Base-by-base conservation (phyloP, 2,797 vertebrate species). In the Mus spretus region DNA sequence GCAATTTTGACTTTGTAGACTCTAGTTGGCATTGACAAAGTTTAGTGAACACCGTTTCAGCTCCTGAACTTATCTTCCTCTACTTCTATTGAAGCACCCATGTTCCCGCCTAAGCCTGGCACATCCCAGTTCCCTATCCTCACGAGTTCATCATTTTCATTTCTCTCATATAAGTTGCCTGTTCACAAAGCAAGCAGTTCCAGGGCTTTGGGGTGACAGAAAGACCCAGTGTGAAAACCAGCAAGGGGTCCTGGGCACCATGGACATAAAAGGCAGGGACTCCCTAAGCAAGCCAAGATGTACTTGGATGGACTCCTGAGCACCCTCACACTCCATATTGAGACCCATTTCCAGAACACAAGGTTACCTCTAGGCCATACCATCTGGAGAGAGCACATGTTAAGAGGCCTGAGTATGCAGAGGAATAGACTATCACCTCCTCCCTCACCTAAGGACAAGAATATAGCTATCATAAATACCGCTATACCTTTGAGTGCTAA, bases 311-410 rank as follows among this genome's bases (percentile, higher is more conserved):
- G 19, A 65, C 75, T 89, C 65, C 75, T 1, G 50, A 89, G 92
- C 53, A 31, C 70, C 47, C 65, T 80, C 77, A 75, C 6, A 17
- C 63, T 19, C 53, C 20, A 37, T 81, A 79, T 13, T 47, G 37
- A 83, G 90, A 92, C 40, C 90, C 3, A 0, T 92, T 96, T 96
- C 96, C 96, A 96, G 94, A 95, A 94, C 89, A 72, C 70, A 15
- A 3, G 75, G 80, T 40, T 86, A 91, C 91, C 95, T 91, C 37
- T 40, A 61, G 90, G 93, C 79, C 70, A 57, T 47, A 26, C 90
- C 95, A 95, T 96, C 94, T 97, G 94, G 90, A 96, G 93, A 94
- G 94, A 90, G 74, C 53, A 78, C 92, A 86, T 59, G 77, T 6
- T 40, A 90, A 93, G 4, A 89, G 88, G 63, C 55, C 97, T 40